Evolutionary conservation across 2,888 invertebrate genomes (phyloP).

Genomic region (Caenorhabditis panamensis): DNA sequence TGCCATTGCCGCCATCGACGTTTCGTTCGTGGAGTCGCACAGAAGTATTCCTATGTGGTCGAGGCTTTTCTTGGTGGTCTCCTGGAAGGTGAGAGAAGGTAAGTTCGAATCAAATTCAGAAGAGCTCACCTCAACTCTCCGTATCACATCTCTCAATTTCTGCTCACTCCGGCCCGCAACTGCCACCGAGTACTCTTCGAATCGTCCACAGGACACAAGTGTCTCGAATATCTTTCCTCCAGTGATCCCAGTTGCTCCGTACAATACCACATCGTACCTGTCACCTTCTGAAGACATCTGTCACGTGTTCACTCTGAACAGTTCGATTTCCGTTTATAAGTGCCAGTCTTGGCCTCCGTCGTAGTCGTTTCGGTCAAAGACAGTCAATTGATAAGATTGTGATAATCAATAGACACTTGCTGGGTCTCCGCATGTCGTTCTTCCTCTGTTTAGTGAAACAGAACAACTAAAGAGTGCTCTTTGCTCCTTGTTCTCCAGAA

Average conservation of each 20-base stretch:
- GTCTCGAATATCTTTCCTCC: slow-evolving; percentile 90
- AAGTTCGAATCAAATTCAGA: too few relatives aligned
- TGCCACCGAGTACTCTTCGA: slow-evolving; percentile 87
- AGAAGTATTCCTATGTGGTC: slow-evolving; percentile 85
- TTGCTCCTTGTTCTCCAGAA: neutral
- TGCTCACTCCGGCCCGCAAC: slow-evolving; percentile 89
- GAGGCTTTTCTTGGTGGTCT: slow-evolving; percentile 64
- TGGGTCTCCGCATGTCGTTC: too few relatives aligned
- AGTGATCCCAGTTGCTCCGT: slow-evolving; percentile 95
- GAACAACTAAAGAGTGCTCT: neutral
- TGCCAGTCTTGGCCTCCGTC: neutral
- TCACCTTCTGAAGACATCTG: neutral
- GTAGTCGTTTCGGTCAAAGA: neutral
- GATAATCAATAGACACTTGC: neutral
- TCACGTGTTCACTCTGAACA: neutral
- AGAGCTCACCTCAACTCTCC: slow-evolving; percentile 82
- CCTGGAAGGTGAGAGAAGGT: neutral
- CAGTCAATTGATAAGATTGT: neutral
- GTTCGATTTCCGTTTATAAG: neutral
- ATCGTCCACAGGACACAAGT: slow-evolving; percentile 81
- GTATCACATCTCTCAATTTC: slow-evolving; percentile 84
- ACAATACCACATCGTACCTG: slow-evolving; percentile 89
- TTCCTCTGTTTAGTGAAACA: neutral
- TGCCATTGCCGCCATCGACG: slow-evolving; percentile 89
- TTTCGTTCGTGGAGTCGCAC: slow-evolving; percentile 88